Percentiles rank a stretch among this genome's conserved stretches.
Conservation (phyloP, 1,140 invertebrate species). For the Callitettix versicolor region DNA sequence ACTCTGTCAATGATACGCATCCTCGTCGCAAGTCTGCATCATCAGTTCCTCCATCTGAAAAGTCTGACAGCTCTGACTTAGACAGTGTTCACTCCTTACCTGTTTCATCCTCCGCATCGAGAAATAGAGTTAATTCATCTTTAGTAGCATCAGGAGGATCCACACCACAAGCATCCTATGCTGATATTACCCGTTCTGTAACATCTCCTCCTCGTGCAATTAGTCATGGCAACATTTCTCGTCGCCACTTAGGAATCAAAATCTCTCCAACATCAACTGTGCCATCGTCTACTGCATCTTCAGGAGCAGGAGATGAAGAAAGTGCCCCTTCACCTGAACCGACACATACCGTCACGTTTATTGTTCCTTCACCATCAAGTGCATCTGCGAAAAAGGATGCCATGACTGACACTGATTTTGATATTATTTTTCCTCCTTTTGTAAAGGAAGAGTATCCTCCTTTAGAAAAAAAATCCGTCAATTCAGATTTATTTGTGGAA, state of each 20-base stretch:
- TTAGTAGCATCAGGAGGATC: conserved; percentile 32
- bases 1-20: conserved; percentile 20
- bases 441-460: conserved; percentile 20
- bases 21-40: conserved; percentile 41
- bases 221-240: neutral
- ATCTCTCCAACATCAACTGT: neutral
- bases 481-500: conserved; percentile 18
- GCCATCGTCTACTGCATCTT: neutral
- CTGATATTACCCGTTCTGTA: conserved; percentile 46
- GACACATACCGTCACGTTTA: neutral
- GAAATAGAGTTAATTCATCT: conserved; percentile 25
- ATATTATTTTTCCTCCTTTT: conserved; percentile 8
- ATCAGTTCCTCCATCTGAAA: conserved; percentile 54
- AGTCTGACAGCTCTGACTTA: conserved; percentile 58
- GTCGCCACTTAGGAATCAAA: neutral
- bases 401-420: conserved; percentile 7
- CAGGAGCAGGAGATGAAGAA: neutral
- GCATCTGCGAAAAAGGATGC: conserved; percentile 14
- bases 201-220: conserved; percentile 5
- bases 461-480: conserved; percentile 3
- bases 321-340: neutral
- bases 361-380: neutral
- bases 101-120: conserved; percentile 42
- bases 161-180: conserved; percentile 57
- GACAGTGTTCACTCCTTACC: conserved; percentile 64